These are phyloP conservation scores for Semaprochilodus insignis DNA, from an alignment of 2,797 vertebrate genomes.

Conservation along the genomic window DNA sequence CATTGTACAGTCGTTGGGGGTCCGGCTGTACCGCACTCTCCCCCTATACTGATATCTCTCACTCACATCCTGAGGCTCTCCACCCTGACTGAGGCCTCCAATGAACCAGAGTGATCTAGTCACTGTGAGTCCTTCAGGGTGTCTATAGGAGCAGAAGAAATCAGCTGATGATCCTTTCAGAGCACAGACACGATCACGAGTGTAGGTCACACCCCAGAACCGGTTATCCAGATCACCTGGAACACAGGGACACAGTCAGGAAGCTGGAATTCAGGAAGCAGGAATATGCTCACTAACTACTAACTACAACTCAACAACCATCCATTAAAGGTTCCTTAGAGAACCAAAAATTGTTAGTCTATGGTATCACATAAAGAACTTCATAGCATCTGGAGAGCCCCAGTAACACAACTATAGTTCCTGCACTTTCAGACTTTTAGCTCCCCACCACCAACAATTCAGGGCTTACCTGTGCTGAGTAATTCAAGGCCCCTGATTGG, in stretches of 20 bases:
- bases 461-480: no score
- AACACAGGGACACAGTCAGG: neutral
- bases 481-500: no score
- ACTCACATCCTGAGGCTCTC: neutral
- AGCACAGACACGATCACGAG: slow-evolving; percentile 47
- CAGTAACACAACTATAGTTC: no score
- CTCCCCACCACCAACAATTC: no score
- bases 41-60: neutral
- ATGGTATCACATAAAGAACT: no score
- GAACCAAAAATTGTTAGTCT: no score
- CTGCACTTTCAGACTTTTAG: no score
- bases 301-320: no score
- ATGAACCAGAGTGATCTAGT: neutral
- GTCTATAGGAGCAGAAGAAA: slow-evolving; percentile 20
- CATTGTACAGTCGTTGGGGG: slow-evolving; percentile 30
- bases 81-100: neutral
- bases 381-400: no score
- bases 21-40: neutral
- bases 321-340: no score
- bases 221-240: neutral
- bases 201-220: neutral
- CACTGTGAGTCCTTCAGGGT: neutral
- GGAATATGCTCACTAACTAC: no score
- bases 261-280: no score
- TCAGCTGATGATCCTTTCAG: accelerated